A percentile compares a stretch with the other conserved stretches of the same genome.
These are phyloP conservation scores for Porites cylindrica DNA, from an alignment of 92 coral and sea anemone species.

Conservation along the genomic window DNA sequence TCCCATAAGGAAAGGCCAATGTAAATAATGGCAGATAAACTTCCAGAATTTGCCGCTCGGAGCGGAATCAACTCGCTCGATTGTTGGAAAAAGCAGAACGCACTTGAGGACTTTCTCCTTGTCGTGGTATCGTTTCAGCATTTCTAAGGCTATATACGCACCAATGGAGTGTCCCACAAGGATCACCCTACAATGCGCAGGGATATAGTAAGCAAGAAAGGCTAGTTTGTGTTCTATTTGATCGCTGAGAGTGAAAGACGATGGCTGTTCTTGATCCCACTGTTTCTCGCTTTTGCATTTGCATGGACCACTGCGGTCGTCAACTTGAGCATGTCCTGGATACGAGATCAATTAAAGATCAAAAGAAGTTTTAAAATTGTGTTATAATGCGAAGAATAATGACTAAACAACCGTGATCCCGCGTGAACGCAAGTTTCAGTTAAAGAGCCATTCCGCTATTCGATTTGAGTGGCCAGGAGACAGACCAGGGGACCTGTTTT, in stretches of 20 bases:
- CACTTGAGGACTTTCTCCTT: constrained; percentile 84
- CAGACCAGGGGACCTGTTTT: too few relatives aligned
- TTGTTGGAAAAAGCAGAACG: constrained; percentile 94
- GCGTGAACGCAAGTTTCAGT: too few relatives aligned
- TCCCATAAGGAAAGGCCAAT: constrained; percentile 90
- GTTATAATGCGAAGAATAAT: neutral
- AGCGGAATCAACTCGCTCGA: constrained; percentile 90
- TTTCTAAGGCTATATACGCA: constrained; percentile 87
- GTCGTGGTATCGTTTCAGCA: constrained; percentile 89
- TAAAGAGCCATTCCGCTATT: too few relatives aligned
- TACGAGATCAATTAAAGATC: neutral
- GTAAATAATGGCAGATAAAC: constrained; percentile 83
- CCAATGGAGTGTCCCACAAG: constrained; percentile 95
- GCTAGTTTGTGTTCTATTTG: constrained; percentile 95
- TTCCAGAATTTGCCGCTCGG: constrained; percentile 96
- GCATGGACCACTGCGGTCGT: constrained; percentile 69
- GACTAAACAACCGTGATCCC: too few relatives aligned
- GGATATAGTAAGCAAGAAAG: constrained; percentile 87
- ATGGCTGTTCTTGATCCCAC: constrained; percentile 59
- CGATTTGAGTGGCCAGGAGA: too few relatives aligned
- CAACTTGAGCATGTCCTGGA: constrained; percentile 72
- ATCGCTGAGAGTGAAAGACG: constrained; percentile 75
- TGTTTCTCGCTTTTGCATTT: constrained; percentile 52
- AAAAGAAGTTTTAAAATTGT: neutral
- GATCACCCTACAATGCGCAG: constrained; percentile 74